A percentile compares a stretch with the other conserved stretches of the same genome.
Conservation (phyloP, 2,113 vertebrate genomes). For the Dinomys branickii region DNA sequence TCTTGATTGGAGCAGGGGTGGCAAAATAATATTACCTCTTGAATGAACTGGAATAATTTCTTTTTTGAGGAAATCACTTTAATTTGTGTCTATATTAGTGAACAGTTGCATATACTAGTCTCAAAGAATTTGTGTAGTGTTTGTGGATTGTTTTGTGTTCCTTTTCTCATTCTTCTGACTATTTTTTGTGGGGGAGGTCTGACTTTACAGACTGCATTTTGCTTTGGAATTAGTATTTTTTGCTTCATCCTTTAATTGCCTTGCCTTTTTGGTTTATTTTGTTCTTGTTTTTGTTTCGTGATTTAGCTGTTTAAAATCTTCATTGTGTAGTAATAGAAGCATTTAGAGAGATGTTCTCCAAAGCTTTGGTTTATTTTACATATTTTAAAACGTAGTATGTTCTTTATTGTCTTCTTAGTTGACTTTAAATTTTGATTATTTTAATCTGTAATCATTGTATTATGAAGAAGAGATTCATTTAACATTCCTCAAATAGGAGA, state of each 20-base stretch:
- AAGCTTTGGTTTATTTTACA: background rate
- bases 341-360: background rate
- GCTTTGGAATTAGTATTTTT: background rate
- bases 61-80: background rate
- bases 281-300: background rate
- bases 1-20: background rate
- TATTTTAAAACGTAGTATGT: conserved; percentile 27
- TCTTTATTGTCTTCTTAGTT: background rate
- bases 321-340: background rate
- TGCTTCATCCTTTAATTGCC: background rate
- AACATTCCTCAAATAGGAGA: background rate
- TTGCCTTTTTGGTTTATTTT: background rate
- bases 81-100: background rate
- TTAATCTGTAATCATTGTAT: background rate
- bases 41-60: background rate
- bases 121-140: background rate
- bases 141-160: background rate
- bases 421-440: background rate
- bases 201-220: background rate
- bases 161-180: background rate
- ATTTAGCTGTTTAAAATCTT: background rate
- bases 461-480: background rate
- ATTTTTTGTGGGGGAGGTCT: background rate
- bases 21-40: background rate
- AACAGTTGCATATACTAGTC: background rate